A percentile compares a stretch with the other conserved stretches of the same genome.
Conservation (phyloP, 2,113 vertebrate species). For the Polypterus senegalus region DNA sequence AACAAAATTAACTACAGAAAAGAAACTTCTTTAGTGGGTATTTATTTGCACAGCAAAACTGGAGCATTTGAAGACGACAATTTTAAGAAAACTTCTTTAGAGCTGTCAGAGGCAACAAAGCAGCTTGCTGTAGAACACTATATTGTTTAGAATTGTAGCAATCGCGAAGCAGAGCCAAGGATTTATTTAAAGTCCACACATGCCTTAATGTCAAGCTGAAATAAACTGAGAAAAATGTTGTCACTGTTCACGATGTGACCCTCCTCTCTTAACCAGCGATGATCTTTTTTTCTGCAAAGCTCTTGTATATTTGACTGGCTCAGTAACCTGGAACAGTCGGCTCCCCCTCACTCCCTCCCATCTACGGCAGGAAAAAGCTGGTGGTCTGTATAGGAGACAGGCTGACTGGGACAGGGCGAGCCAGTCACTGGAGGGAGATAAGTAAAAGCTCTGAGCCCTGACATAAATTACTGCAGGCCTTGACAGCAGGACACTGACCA, state of each 20-base stretch:
- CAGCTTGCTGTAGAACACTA: rapidly evolving
- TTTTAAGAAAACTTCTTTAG: neutral
- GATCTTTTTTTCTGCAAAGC: slow-evolving; percentile 13
- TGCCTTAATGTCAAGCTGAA: slow-evolving; percentile 18
- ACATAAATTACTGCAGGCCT: slow-evolving; percentile 82
- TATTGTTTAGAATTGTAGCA: neutral
- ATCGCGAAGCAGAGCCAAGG: slow-evolving; percentile 2
- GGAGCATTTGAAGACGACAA: neutral
- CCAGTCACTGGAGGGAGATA: slow-evolving; percentile 60
- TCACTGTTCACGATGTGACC: slow-evolving; percentile 12
- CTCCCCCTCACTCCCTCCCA: slow-evolving; percentile 22
- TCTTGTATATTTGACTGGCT: slow-evolving; percentile 15
- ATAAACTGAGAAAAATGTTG: slow-evolving; percentile 14
- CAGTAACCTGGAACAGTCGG: slow-evolving; percentile 6
- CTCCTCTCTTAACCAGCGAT: slow-evolving; percentile 21
- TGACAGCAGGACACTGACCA: slow-evolving; percentile 83
- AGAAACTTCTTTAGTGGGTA: neutral
- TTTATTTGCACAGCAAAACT: neutral
- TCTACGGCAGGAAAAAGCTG: slow-evolving; percentile 40
- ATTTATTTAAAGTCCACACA: too few relatives aligned
- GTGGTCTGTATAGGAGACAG: slow-evolving; percentile 55
- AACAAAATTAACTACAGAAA: too few relatives aligned
- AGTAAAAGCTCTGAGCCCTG: slow-evolving; percentile 69
- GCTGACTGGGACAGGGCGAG: slow-evolving; percentile 53
- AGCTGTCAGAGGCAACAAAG: neutral